phyloP scores from a whole-genome alignment of 1,140 invertebrate genomes.

The Maniola jurtina region DNA sequence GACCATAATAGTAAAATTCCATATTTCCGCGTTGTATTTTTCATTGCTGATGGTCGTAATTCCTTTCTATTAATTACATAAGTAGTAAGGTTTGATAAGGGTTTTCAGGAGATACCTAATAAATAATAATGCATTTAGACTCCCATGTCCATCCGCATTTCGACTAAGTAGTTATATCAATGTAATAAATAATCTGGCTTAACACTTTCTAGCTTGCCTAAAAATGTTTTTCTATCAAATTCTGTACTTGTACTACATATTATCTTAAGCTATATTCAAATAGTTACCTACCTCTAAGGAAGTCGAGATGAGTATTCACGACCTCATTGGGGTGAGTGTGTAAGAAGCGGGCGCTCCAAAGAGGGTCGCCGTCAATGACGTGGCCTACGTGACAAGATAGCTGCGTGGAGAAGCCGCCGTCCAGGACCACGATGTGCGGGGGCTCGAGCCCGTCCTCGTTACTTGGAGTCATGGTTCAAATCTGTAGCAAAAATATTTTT shows the following conservation, averaged over 20 bases:
- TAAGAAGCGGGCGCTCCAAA: conserved; percentile 91
- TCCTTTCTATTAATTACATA: too few relatives aligned
- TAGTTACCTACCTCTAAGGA: conserved; percentile 80
- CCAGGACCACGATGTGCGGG: conserved; percentile 81
- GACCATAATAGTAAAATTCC: neutral
- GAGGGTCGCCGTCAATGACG: conserved; percentile 85
- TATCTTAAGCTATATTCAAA: neutral
- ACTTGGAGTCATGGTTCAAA: conserved; percentile 57
- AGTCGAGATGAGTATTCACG: conserved; percentile 87
- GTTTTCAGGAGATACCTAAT: too few relatives aligned
- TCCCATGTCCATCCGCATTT: too few relatives aligned
- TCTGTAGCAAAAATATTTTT: neutral
- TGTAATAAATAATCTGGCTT: too few relatives aligned
- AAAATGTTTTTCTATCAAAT: too few relatives aligned
- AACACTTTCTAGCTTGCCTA: too few relatives aligned
- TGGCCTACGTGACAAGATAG: conserved; percentile 84
- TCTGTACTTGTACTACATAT: too few relatives aligned
- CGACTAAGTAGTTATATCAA: too few relatives aligned
- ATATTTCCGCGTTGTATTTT: too few relatives aligned
- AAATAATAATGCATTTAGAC: too few relatives aligned
- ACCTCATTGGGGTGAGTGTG: conserved; percentile 85
- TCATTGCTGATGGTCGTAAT: too few relatives aligned
- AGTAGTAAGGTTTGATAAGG: too few relatives aligned
- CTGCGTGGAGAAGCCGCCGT: conserved; percentile 90
- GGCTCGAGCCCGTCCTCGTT: conserved; percentile 50